Percentiles rank a stretch among this genome's conserved stretches.
Evolutionary conservation across 2,888 invertebrate genomes (phyloP).

Genomic region (Pteria penguin): DNA sequence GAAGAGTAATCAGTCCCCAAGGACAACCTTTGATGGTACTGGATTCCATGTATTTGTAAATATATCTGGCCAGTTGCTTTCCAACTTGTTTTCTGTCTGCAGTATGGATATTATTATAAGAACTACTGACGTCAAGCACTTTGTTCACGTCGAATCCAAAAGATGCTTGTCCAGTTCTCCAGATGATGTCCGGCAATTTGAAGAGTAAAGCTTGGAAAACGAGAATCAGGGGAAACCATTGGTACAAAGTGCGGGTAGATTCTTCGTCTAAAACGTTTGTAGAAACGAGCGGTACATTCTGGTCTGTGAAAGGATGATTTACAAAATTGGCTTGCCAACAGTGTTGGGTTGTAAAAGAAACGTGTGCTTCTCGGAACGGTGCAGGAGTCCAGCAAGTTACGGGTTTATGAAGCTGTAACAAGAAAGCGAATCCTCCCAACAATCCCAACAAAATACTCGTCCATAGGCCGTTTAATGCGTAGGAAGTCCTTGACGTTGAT

Average conservation of each 20-base stretch:
- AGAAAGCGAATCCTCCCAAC: not conserved
- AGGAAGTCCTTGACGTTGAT: not conserved
- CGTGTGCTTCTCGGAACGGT: not conserved
- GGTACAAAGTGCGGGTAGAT: not conserved
- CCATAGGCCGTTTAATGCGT: not conserved
- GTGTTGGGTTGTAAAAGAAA: not conserved
- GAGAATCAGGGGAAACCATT: not conserved
- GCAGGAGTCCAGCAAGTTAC: not conserved
- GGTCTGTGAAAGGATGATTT: not conserved
- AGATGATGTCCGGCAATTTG: conserved; percentile 43
- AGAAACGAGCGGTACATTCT: not conserved
- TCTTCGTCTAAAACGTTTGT: not conserved
- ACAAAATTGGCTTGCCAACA: not conserved
- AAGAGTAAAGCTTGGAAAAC: conserved; percentile 47
- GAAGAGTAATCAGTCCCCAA: conserved; percentile 43
- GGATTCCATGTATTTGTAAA: conserved; percentile 38
- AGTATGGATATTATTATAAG: conserved; percentile 20
- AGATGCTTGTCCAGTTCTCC: conserved; percentile 40
- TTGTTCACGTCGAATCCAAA: conserved; percentile 47
- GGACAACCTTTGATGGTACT: conserved; percentile 26
- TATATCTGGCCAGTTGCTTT: conserved; percentile 43
- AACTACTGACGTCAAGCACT: conserved; percentile 7
- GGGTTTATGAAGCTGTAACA: not conserved
- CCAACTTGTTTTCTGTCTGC: conserved; percentile 39
- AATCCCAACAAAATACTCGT: not conserved